Evolutionary conservation across 2,888 invertebrate genomes (phyloP), one percentile per base, ranked within the genome.

Genomic region (Latrodectus hesperus): DNA sequence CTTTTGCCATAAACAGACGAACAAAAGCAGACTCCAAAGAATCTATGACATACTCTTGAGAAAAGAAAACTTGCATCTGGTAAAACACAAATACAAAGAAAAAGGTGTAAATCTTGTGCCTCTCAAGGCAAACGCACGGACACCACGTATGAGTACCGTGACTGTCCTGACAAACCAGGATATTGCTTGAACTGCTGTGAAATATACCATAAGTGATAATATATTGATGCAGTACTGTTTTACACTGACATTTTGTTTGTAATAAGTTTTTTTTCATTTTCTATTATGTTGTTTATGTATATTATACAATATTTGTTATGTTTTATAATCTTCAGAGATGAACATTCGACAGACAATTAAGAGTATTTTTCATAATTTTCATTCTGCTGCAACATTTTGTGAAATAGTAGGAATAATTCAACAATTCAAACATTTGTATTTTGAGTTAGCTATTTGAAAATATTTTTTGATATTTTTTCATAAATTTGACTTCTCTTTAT

Each of bases 321-420:
- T 78, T 68, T 70, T 70, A 78, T 78, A 68, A 55, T 70, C 9
- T 78, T 76, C 67, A 76, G 67, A 76, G 76, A 65, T 76, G 76
- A 76, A 67, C 76, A 76, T 76, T 76, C 76, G 51, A 76, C 67
- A 16, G 52, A 65, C 53, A 68, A 52, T 67, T 72, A 53, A 22
- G 52, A 22, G 53, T 14, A 68, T 78, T 68, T 53, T 78, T 68
- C 68, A 78, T 26, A 53, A 70, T 78, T 78, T 78, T 78, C n/a
- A 68, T 52, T 78, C 68, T 67, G 52, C 68, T 68, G 68, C 68
- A 78, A 78, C 53, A 68, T 68, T 78, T 52, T 12, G 12, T 78
- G 78, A 78, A 78, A 68, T 78, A 53, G 78, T 68, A 78, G 68
- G 67, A 78, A 78, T 78, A 77, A 77, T 77, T 70, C 78, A 78